Percentiles rank a stretch among this genome's conserved stretches.
phyloP scores from a whole-genome alignment of 2,797 vertebrate genomes.

The Sphenodon punctatus region DNA sequence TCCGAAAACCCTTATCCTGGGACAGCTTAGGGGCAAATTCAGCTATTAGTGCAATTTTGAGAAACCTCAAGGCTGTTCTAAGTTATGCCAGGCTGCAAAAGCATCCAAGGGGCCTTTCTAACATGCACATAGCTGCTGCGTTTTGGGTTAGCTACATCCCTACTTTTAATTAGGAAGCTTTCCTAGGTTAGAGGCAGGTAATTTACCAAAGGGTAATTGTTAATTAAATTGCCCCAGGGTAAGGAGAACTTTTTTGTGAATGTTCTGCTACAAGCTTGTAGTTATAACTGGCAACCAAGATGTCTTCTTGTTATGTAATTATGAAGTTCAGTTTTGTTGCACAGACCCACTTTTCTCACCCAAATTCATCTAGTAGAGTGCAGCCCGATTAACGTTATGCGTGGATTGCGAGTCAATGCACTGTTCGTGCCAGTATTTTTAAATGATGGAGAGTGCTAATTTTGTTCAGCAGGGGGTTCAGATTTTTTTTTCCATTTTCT shows the following conservation, averaged over 20 bases:
- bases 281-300: not conserved
- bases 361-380: not conserved
- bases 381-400: not conserved
- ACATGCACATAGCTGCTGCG: no score
- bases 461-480: not conserved
- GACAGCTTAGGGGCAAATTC: not conserved
- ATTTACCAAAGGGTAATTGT: no score
- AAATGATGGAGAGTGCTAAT: not conserved
- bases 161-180: no score
- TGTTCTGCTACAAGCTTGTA: no score
- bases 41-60: not conserved
- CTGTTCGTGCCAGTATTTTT: not conserved
- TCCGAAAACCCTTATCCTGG: not conserved
- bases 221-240: no score
- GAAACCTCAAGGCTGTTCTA: not conserved
- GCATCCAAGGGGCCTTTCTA: not conserved
- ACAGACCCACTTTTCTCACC: not conserved
- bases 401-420: not conserved
- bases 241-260: no score
- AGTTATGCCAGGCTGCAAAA: not conserved
- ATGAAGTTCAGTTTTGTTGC: not conserved
- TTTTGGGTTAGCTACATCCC: no score
- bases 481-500: slow-evolving; percentile 35
- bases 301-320: not conserved
- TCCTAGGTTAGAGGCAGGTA: no score